These are phyloP conservation scores for Apeira syringaria DNA, from an alignment of 2,888 invertebrate genomes.

Conservation along the genomic window DNA sequence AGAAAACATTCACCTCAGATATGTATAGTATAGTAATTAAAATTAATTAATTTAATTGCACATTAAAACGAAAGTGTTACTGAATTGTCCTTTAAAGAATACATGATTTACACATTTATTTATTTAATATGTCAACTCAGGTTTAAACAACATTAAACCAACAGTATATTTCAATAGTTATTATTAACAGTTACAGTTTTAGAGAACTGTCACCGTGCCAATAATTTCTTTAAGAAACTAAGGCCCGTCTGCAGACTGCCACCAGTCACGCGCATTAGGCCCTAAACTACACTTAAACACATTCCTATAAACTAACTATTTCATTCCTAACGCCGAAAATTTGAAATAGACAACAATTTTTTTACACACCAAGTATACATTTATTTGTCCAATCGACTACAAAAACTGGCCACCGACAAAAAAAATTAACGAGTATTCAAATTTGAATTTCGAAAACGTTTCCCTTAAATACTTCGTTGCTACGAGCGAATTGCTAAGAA, in stretches of 20 bases:
- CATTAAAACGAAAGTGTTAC: too few relatives aligned
- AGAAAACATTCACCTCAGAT: too few relatives aligned
- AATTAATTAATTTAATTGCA: too few relatives aligned
- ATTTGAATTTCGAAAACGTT: conserved; percentile 31
- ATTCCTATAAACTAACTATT: conserved; percentile 34
- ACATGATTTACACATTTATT: too few relatives aligned
- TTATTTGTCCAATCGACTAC: conserved; percentile 43
- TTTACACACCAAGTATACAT: conserved; percentile 60
- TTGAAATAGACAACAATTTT: conserved; percentile 58
- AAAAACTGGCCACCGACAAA: conserved; percentile 64
- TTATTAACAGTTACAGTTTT: conserved; percentile 23
- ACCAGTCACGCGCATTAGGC: conserved; percentile 41
- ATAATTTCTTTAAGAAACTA: conserved; percentile 38
- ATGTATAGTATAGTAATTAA: too few relatives aligned
- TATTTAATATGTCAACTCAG: too few relatives aligned
- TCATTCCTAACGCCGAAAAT: conserved; percentile 53
- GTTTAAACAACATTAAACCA: conserved; percentile 26
- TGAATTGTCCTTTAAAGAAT: too few relatives aligned
- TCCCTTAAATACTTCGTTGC: conserved; percentile 73
- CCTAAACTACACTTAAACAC: conserved; percentile 52
- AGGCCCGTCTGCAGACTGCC: conserved; percentile 22
- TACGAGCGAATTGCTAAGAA: conserved; percentile 70
- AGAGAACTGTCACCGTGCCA: conserved; percentile 37
- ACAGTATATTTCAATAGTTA: conserved; percentile 6
- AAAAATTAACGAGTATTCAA: conserved; percentile 36